A percentile compares a stretch with the other conserved stretches of the same genome.
Evolutionary conservation across 2,888 invertebrate genomes (phyloP).

Genomic region (Euspilapteryx auroguttella): DNA sequence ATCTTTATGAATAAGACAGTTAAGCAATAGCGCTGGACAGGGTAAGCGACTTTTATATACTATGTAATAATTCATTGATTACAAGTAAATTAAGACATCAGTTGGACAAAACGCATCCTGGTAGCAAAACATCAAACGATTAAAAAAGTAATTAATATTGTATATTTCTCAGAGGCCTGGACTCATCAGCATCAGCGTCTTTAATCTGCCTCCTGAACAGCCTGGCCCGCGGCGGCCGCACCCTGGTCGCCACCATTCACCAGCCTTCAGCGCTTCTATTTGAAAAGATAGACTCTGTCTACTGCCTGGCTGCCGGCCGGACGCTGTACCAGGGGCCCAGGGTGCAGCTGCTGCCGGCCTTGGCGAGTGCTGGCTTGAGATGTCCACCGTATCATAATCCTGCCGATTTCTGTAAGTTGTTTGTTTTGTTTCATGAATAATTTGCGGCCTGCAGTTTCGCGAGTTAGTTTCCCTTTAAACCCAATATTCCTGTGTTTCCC

Average conservation of each 20-base stretch:
- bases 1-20: too few species aligned
- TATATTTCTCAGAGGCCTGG: conserved; percentile 71
- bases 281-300: conserved; percentile 90
- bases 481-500: too few species aligned
- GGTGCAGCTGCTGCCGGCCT: conserved; percentile 72
- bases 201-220: conserved; percentile 79
- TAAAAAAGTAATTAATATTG: too few species aligned
- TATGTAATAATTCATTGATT: too few species aligned
- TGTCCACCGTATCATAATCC: conserved; percentile 96
- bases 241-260: conserved; percentile 91
- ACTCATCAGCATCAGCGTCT: conserved; percentile 85
- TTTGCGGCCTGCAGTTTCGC: too few species aligned
- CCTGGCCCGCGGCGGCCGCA: conserved; percentile 82
- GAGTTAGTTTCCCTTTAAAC: too few species aligned
- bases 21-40: too few species aligned
- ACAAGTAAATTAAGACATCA: too few species aligned
- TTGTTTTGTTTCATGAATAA: too few species aligned
- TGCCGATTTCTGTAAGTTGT: conserved; percentile 85
- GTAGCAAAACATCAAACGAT: too few species aligned
- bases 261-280: conserved; percentile 92
- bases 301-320: conserved; percentile 79
- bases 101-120: too few species aligned
- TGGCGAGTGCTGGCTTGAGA: conserved; percentile 70
- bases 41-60: too few species aligned
- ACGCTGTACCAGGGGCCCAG: conserved; percentile 85